A percentile compares a stretch with the other conserved stretches of the same genome.
Evolutionary conservation across 2,888 invertebrate genomes (phyloP).

Genomic region (Drosophila prostipennis): DNA sequence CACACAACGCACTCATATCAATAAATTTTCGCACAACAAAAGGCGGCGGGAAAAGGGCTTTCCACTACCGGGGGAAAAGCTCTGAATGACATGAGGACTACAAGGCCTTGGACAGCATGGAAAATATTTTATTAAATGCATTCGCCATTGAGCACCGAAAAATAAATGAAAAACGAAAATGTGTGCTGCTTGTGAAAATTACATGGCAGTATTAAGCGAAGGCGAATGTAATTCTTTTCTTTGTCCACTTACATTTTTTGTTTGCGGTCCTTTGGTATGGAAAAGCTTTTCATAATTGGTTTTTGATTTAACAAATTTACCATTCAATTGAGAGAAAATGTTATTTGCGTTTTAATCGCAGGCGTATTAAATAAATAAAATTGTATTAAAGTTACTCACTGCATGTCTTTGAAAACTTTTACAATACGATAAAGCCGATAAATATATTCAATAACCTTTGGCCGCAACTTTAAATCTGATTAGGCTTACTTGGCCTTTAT

Average conservation of each 20-base stretch:
- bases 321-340: slow-evolving; percentile 8
- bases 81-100: slow-evolving; percentile 38
- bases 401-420: background rate
- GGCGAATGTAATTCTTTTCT: slow-evolving; percentile 26
- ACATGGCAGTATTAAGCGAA: slow-evolving; percentile 18
- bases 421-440: background rate
- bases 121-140: slow-evolving; percentile 55
- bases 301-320: slow-evolving; percentile 38
- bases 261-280: background rate
- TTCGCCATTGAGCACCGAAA: slow-evolving; percentile 40
- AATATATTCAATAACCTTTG: background rate
- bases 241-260: slow-evolving; percentile 4
- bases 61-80: slow-evolving; percentile 33
- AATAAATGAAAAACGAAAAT: slow-evolving; percentile 21
- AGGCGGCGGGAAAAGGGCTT: slow-evolving; percentile 45
- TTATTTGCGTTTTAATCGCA: background rate
- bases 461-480: background rate
- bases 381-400: background rate
- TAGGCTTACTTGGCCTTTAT: background rate
- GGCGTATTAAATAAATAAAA: background rate
- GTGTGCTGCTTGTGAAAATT: slow-evolving; percentile 33
- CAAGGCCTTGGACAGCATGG: slow-evolving; percentile 19
- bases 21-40: slow-evolving; percentile 71
- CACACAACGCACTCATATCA: slow-evolving; percentile 27
- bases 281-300: slow-evolving; percentile 29